phyloP scores from a whole-genome alignment of 2,888 invertebrate species.

The Pseudococcus viburni region DNA sequence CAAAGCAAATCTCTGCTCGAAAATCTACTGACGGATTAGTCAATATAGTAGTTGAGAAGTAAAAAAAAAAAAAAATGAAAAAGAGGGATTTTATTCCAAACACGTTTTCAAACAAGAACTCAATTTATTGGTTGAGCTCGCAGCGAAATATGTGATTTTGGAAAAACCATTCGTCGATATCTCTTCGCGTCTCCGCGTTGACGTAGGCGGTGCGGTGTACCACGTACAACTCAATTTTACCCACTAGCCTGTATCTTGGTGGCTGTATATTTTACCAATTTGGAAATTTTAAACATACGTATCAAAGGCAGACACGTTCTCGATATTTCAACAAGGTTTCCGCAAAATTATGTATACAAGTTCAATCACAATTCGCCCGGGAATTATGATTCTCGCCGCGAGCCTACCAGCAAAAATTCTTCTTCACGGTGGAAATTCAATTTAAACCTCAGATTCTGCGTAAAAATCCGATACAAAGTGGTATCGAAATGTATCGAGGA shows the following conservation, averaged over 20 bases:
- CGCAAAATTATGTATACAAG: slow-evolving; percentile 39
- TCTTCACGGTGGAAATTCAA: slow-evolving; percentile 2
- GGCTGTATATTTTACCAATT: slow-evolving; percentile 38
- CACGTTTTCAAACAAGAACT: slow-evolving; percentile 62
- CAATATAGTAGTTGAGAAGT: neutral
- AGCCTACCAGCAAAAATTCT: neutral
- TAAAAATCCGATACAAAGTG: neutral
- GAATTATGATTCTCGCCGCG: slow-evolving; percentile 45
- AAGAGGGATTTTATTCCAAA: slow-evolving; percentile 35
- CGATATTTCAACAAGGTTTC: slow-evolving; percentile 26
- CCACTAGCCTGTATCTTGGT: slow-evolving; percentile 22
- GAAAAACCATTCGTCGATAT: slow-evolving; percentile 18
- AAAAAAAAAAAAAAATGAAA: neutral
- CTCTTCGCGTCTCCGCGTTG: neutral
- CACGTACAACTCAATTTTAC: slow-evolving; percentile 29
- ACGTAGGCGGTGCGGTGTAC: neutral
- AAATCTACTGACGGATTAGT: slow-evolving; percentile 33
- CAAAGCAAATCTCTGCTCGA: slow-evolving; percentile 31
- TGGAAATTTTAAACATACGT: slow-evolving; percentile 34
- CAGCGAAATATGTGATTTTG: slow-evolving; percentile 54
- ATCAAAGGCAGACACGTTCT: slow-evolving; percentile 31
- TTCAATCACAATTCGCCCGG: slow-evolving; percentile 15
- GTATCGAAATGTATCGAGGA: neutral
- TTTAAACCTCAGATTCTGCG: neutral
- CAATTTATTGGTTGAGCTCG: slow-evolving; percentile 60